Conservation (phyloP, 2,888 invertebrate genomes). For the Acanthacorydalis orientalis region DNA sequence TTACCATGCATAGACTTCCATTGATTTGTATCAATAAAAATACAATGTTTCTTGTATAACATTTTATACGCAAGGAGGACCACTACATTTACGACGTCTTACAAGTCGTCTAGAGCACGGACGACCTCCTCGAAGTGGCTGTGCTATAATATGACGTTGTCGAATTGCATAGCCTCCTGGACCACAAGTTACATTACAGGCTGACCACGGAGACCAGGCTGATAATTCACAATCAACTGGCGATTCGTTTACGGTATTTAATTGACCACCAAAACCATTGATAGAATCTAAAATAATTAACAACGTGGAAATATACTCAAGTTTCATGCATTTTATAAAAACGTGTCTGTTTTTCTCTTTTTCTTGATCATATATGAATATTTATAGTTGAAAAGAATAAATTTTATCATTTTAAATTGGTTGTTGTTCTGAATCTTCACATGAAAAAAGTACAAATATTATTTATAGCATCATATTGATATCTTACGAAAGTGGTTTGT, state of each 20-base stretch:
- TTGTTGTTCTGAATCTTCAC: too few species aligned
- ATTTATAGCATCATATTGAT: too few species aligned
- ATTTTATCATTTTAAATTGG: too few species aligned
- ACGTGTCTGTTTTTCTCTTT: background rate
- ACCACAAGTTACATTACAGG: constrained; percentile 69
- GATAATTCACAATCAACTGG: constrained; percentile 54
- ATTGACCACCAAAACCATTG: background rate
- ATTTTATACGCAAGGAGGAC: background rate
- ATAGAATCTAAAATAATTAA: constrained; percentile 1
- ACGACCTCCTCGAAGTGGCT: constrained; percentile 43
- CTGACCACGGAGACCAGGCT: constrained; percentile 70
- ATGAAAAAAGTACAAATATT: too few species aligned
- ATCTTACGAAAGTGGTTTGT: too few species aligned
- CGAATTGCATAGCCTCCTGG: constrained; percentile 45
- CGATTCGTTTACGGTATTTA: constrained; percentile 7
- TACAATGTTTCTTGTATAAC: too few species aligned
- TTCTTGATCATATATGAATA: constrained; percentile 10
- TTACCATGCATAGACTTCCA: too few species aligned
- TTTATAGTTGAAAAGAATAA: too few species aligned
- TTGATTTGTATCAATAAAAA: too few species aligned
- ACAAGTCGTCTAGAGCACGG: constrained; percentile 41
- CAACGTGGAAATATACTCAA: background rate
- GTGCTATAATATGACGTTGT: constrained; percentile 41
- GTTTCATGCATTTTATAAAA: background rate
- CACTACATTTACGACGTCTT: constrained; percentile 40